Evolutionary conservation across 2,113 vertebrate genomes (phyloP).

Genomic region (Calyptomena viridis): DNA sequence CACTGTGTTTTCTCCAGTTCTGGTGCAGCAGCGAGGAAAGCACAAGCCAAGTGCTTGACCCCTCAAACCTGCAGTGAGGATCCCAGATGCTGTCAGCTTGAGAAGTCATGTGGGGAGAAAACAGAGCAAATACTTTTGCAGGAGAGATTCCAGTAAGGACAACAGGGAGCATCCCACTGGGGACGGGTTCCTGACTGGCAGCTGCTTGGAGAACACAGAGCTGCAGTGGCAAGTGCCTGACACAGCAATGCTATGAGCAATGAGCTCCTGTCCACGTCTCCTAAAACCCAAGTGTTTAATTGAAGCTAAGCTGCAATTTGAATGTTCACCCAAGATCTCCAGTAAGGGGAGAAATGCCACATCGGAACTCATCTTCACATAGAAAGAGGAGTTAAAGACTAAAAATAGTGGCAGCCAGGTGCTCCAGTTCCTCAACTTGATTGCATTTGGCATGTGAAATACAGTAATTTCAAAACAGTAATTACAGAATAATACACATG

Average conservation of each 20-base stretch:
- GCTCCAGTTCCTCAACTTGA: constrained; percentile 13
- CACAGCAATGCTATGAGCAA: not conserved
- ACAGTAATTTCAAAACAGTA: constrained; percentile 40
- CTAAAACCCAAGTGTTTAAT: not conserved
- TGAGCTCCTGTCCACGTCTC: accelerated
- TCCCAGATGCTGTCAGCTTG: not conserved
- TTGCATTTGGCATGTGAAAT: constrained; percentile 49
- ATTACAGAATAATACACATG: constrained; percentile 40
- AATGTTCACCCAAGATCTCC: not conserved
- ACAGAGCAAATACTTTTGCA: not conserved
- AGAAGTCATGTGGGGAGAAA: not conserved
- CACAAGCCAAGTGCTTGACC: not conserved
- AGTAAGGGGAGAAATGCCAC: not conserved
- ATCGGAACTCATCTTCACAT: not conserved
- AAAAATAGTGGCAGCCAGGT: constrained; percentile 49
- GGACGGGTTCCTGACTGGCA: not conserved
- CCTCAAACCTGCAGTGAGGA: not conserved
- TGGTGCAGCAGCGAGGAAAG: not conserved
- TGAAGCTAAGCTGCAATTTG: not conserved
- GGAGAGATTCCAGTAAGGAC: not conserved
- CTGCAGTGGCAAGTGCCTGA: accelerated
- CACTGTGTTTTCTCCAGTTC: not conserved
- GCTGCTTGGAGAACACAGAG: not conserved
- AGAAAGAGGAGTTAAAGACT: not conserved
- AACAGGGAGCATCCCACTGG: not conserved